phyloP scores from a whole-genome alignment of 1,140 invertebrate species.

The Berghia stephanieae region DNA sequence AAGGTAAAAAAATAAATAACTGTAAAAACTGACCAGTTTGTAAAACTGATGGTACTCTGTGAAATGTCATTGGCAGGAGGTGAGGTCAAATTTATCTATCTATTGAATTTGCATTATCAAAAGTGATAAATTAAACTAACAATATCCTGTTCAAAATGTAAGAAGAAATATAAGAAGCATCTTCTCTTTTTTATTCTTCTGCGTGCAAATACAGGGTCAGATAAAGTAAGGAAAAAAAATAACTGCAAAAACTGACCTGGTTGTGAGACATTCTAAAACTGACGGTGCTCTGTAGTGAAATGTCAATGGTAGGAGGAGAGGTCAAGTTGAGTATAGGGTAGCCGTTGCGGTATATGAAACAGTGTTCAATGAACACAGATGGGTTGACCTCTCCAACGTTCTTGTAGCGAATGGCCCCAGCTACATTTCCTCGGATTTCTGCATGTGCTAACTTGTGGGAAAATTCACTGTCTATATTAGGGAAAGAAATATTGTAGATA shows the following conservation, averaged over 20 bases:
- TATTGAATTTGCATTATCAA: no score
- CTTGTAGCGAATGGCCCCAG: slow-evolving; percentile 80
- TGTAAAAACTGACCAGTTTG: no score
- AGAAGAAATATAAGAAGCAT: no score
- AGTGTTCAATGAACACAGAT: slow-evolving; percentile 86
- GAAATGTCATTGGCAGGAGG: no score
- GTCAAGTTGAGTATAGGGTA: slow-evolving; percentile 96
- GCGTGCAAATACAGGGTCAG: no score
- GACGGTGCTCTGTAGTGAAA: slow-evolving; percentile 95
- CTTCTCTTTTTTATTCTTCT: no score
- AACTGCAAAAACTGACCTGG: slow-evolving; percentile 21
- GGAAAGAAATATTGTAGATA: slow-evolving; percentile 38
- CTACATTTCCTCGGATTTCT: slow-evolving; percentile 82
- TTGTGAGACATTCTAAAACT: slow-evolving; percentile 70
- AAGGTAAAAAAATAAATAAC: no score
- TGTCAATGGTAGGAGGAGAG: slow-evolving; percentile 82
- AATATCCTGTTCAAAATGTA: no score
- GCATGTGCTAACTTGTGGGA: slow-evolving; percentile 91
- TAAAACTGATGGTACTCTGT: no score
- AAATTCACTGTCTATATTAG: slow-evolving; percentile 83
- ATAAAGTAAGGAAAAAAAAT: neutral
- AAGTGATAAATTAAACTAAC: no score
- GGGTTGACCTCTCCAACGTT: slow-evolving; percentile 97
- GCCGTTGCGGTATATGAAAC: slow-evolving; percentile 88
- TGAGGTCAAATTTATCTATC: no score